phyloP scores from a whole-genome alignment of 2,888 invertebrate genomes.

The Esperia sulphurella region DNA sequence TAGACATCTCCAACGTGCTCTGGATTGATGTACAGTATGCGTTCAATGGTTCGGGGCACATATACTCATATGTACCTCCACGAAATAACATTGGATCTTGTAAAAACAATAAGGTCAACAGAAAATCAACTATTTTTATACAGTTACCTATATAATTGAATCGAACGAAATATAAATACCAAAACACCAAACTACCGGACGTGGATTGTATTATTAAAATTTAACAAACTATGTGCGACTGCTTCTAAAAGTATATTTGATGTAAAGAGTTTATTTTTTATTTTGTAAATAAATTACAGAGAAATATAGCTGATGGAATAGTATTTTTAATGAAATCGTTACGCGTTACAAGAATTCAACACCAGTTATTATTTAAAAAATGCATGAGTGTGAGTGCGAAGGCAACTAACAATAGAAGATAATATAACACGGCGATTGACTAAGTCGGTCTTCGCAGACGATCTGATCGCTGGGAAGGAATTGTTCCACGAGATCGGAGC shows the following conservation, averaged over 20 bases:
- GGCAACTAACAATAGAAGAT: slow-evolving; percentile 19
- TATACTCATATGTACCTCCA: too few relatives aligned
- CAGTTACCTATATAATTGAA: too few relatives aligned
- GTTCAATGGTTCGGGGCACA: not conserved
- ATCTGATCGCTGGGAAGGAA: slow-evolving; percentile 92
- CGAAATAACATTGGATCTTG: too few relatives aligned
- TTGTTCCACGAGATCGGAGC: slow-evolving; percentile 95
- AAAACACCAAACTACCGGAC: too few relatives aligned
- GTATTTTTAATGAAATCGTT: not conserved
- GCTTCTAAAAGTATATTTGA: not conserved
- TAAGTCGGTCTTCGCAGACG: slow-evolving; percentile 81
- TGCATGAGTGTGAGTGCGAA: slow-evolving; percentile 42
- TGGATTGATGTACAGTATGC: slow-evolving; percentile 1
- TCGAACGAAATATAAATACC: too few relatives aligned
- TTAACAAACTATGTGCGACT: too few relatives aligned
- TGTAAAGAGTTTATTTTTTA: slow-evolving; percentile 34
- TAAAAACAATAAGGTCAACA: too few relatives aligned
- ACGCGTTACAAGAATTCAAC: not conserved
- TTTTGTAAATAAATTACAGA: slow-evolving; percentile 44
- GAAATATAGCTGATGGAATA: slow-evolving; percentile 74
- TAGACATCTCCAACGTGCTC: not conserved
- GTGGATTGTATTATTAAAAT: too few relatives aligned
- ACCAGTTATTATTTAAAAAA: slow-evolving; percentile 9
- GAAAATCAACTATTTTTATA: too few relatives aligned
- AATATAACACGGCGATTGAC: slow-evolving; percentile 30